phyloP scores from a whole-genome alignment of 1,140 invertebrate species.

The Pseudobourletiella spinata region DNA sequence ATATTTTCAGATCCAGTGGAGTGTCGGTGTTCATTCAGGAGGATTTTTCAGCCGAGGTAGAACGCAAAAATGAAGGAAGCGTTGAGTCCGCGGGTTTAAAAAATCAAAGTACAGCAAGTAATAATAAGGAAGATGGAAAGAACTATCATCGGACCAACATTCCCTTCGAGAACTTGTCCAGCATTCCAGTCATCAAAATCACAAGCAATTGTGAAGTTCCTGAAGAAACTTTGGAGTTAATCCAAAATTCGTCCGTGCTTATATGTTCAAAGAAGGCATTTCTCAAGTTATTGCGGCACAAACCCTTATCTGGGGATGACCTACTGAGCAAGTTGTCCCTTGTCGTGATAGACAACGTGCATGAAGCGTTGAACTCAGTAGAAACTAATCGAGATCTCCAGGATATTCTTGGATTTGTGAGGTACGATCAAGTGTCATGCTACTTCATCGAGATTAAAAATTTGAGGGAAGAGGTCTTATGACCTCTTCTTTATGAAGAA shows the following conservation, averaged over 20 bases:
- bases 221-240: neutral
- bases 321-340: slow-evolving; percentile 16
- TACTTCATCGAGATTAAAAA: no score
- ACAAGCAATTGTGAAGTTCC: neutral
- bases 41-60: neutral
- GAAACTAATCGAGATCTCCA: slow-evolving; percentile 1
- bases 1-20: slow-evolving; percentile 25
- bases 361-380: slow-evolving; percentile 22
- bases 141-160: slow-evolving; percentile 5
- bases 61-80: neutral
- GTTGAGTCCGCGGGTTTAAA: no score
- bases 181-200: slow-evolving; percentile 20
- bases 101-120: no score
- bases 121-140: neutral
- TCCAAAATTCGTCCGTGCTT: slow-evolving; percentile 13
- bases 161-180: slow-evolving; percentile 28
- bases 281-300: slow-evolving; percentile 10
- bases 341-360: slow-evolving; percentile 31
- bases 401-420: slow-evolving; percentile 23
- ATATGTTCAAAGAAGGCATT: slow-evolving; percentile 24
- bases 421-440: no score
- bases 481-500: no score
- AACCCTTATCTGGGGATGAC: neutral
- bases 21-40: slow-evolving; percentile 34
- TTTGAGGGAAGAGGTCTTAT: no score